phyloP scores from a whole-genome alignment of 2,797 vertebrate species.

The Pelochelys cantorii region DNA sequence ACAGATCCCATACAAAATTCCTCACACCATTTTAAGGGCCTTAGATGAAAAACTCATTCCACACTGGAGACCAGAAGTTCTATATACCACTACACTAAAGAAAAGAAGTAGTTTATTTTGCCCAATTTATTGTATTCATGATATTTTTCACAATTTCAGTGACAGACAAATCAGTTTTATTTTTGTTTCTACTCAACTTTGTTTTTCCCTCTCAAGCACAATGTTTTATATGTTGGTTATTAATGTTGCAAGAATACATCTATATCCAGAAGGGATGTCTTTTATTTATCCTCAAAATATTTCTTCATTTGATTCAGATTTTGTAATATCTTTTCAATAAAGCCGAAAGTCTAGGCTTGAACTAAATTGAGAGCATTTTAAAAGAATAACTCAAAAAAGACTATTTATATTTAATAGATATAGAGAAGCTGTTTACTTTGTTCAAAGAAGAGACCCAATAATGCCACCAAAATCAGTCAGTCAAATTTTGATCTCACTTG shows the following conservation, averaged over 20 bases:
- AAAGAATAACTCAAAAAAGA: background rate
- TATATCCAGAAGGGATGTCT: background rate
- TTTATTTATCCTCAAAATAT: background rate
- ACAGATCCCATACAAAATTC: background rate
- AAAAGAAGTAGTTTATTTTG: background rate
- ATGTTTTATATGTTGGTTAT: fast-evolving
- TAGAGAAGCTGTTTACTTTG: background rate
- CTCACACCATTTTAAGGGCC: background rate
- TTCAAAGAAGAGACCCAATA: background rate
- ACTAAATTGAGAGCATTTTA: background rate
- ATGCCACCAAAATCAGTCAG: background rate
- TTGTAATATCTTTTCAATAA: background rate
- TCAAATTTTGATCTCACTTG: background rate
- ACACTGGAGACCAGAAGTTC: background rate
- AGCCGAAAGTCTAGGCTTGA: background rate
- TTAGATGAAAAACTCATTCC: background rate
- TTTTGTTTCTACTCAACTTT: background rate
- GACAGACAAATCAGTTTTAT: background rate
- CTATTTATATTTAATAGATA: background rate
- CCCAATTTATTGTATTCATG: background rate
- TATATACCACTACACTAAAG: background rate
- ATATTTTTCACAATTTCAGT: background rate
- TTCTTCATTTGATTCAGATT: background rate
- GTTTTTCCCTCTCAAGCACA: background rate
- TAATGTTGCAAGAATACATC: background rate